Conservation (phyloP, 2,797 vertebrate genomes). For the Cetoscarus ocellatus region DNA sequence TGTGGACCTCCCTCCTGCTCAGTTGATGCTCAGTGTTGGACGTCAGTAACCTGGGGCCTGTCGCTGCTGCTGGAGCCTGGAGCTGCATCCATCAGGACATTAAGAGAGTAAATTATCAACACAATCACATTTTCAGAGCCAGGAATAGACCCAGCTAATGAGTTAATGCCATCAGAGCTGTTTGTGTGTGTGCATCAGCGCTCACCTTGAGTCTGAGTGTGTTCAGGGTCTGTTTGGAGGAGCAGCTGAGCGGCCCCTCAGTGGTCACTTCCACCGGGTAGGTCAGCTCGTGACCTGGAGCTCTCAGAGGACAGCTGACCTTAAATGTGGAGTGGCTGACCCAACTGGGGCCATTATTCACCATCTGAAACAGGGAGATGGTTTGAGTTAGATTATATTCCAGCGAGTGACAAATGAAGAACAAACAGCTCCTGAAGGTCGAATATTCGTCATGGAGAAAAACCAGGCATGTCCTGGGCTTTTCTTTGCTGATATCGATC, state of each 20-base stretch:
- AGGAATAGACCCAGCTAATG: slow-evolving; percentile 7
- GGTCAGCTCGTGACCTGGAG: slow-evolving; percentile 83
- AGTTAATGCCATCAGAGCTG: neutral
- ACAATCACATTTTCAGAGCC: slow-evolving; percentile 11
- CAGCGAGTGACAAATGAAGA: neutral
- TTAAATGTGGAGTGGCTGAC: slow-evolving; percentile 88
- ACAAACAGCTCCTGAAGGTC: neutral
- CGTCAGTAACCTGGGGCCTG: slow-evolving; percentile 17
- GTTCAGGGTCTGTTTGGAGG: slow-evolving; percentile 83
- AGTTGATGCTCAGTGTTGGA: slow-evolving; percentile 56
- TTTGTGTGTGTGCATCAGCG: slow-evolving; percentile 1
- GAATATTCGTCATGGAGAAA: neutral
- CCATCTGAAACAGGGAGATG: slow-evolving; percentile 80
- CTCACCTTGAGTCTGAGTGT: slow-evolving; percentile 86
- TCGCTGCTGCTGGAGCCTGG: slow-evolving; percentile 49
- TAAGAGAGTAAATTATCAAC: slow-evolving; percentile 11
- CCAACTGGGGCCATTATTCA: slow-evolving; percentile 91
- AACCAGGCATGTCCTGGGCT: too few species aligned
- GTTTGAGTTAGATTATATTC: neutral
- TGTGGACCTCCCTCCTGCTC: slow-evolving; percentile 57
- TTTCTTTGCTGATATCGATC: too few species aligned
- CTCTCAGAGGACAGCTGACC: slow-evolving; percentile 87
- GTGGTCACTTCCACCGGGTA: slow-evolving; percentile 86
- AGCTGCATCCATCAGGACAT: slow-evolving; percentile 48
- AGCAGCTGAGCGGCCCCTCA: slow-evolving; percentile 87